Conservation (phyloP, 2,797 vertebrate species). For the Poeciliopsis paucimaculata region DNA sequence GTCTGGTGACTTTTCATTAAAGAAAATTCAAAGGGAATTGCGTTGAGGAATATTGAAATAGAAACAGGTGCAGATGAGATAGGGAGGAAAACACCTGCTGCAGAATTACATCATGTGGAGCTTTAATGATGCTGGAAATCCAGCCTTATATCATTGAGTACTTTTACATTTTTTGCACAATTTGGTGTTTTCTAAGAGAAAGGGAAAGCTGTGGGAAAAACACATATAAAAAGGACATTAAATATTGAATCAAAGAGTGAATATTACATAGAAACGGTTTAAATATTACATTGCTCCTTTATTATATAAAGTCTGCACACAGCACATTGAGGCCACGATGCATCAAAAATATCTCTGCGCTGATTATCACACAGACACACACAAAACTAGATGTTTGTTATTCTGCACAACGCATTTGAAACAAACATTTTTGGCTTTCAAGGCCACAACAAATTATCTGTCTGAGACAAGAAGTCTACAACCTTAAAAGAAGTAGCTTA, state of each 20-base stretch:
- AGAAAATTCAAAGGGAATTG: neutral
- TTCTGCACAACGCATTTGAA: neutral
- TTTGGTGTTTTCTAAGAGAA: neutral
- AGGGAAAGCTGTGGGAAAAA: neutral
- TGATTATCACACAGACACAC: neutral
- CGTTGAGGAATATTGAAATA: constrained; percentile 1
- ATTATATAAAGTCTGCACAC: neutral
- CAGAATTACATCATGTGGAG: neutral
- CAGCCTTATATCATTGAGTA: neutral
- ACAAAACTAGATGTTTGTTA: constrained; percentile 1
- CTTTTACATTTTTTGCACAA: neutral
- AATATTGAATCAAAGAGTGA: neutral
- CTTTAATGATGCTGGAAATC: neutral
- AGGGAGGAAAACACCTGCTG: neutral
- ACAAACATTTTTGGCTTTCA: neutral
- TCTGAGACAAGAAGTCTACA: neutral
- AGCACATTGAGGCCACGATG: neutral
- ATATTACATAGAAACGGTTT: neutral
- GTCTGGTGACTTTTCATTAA: constrained; percentile 23
- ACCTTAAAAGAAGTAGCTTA: neutral
- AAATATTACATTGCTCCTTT: neutral
- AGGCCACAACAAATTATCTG: neutral
- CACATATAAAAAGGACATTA: neutral
- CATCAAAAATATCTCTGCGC: neutral
- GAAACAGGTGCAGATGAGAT: constrained; percentile 16